These are phyloP conservation scores for Bubo bubo DNA, from an alignment of 2,113 vertebrate genomes.

Conservation along the genomic window DNA sequence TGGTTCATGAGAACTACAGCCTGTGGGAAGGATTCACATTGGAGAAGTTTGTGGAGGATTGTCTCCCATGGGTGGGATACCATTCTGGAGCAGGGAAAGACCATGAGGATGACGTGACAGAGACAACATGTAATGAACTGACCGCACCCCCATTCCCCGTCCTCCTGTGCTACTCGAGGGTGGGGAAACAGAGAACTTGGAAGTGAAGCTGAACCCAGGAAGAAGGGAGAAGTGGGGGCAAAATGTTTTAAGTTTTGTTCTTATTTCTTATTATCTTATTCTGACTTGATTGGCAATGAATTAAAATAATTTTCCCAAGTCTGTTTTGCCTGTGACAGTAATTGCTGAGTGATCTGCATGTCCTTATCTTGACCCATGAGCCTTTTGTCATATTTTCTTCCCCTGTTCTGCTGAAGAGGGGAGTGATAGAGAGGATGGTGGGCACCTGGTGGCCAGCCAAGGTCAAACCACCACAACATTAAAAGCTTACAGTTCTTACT, in stretches of 20 bases:
- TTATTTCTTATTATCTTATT: neutral
- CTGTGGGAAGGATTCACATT: neutral
- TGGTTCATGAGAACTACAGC: neutral
- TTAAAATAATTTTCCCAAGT: neutral
- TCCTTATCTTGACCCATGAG: neutral
- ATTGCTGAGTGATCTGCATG: neutral
- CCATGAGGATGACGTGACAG: neutral
- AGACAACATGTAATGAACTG: neutral
- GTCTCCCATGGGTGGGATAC: neutral
- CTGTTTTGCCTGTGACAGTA: neutral
- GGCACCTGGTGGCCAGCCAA: neutral
- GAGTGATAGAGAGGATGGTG: neutral
- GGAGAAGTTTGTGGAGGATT: neutral
- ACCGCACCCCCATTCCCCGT: fast-evolving
- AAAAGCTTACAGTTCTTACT: neutral
- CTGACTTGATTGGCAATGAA: neutral
- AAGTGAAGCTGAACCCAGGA: neutral
- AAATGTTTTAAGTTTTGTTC: neutral
- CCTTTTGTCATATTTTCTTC: neutral
- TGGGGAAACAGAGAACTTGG: neutral
- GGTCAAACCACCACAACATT: neutral
- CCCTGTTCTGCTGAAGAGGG: neutral
- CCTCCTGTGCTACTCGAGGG: fast-evolving
- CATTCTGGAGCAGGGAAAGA: neutral
- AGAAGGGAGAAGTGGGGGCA: neutral